Conservation (phyloP, 2,113 vertebrate species). For the Eptatretus burgeri region DNA sequence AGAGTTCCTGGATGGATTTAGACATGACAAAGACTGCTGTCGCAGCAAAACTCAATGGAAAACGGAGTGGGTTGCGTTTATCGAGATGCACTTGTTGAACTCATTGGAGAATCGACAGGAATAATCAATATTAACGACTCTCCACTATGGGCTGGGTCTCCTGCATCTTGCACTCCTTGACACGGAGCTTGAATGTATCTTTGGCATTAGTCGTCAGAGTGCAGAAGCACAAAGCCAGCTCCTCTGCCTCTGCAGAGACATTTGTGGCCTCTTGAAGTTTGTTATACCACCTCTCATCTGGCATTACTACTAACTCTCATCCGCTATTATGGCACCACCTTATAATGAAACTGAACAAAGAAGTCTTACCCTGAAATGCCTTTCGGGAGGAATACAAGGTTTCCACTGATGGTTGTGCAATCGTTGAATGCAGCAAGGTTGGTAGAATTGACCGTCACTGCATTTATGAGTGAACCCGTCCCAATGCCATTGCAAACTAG, state of each 20-base stretch:
- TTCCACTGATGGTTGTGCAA: slow-evolving; percentile 74
- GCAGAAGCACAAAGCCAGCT: not conserved
- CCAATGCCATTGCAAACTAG: slow-evolving; percentile 62
- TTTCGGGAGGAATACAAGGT: slow-evolving; percentile 41
- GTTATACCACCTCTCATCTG: not conserved
- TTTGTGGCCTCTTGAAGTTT: not conserved
- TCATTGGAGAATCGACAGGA: not conserved
- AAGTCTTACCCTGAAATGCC: slow-evolving; percentile 38
- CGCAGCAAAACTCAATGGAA: not conserved
- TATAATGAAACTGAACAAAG: not conserved
- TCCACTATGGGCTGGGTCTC: not conserved
- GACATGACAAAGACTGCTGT: not conserved
- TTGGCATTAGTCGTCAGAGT: not conserved
- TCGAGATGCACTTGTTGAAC: not conserved
- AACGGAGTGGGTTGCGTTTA: not conserved
- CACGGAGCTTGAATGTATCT: too few relatives aligned
- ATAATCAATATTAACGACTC: not conserved
- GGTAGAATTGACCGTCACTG: slow-evolving; percentile 27
- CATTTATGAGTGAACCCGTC: slow-evolving; percentile 30
- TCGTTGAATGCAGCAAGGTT: slow-evolving; percentile 41
- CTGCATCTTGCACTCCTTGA: not conserved
- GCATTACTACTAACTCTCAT: not conserved
- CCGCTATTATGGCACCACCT: not conserved
- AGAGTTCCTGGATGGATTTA: not conserved
- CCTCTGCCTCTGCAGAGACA: not conserved